These are phyloP conservation scores for Muscina levida DNA, from an alignment of 2,888 invertebrate genomes.

Conservation along the genomic window DNA sequence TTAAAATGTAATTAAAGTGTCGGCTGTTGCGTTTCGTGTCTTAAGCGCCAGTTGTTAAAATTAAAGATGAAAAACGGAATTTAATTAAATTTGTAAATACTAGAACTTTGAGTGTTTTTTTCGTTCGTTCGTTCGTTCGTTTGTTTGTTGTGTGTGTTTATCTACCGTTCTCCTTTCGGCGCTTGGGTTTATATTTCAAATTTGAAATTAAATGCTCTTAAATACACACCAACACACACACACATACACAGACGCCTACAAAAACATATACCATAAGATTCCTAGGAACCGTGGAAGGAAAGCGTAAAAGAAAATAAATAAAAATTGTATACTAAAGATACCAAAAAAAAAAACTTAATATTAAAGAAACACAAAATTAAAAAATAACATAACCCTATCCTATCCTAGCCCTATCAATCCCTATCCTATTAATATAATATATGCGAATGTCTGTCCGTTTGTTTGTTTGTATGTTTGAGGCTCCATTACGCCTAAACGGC, in stretches of 20 bases:
- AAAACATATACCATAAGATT: no score
- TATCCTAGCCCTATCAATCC: no score
- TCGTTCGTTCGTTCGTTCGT: background rate
- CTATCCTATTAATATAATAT: no score
- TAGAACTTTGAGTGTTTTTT: background rate
- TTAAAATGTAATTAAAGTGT: conserved; percentile 34
- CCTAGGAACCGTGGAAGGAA: no score
- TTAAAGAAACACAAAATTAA: no score
- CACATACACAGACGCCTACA: background rate
- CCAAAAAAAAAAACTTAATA: no score
- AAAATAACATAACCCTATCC: no score
- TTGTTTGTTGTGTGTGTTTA: background rate
- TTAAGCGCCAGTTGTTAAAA: background rate
- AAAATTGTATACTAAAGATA: no score
- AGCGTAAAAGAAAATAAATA: no score
- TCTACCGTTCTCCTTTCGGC: background rate
- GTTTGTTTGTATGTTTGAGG: no score
- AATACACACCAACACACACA: conserved; percentile 4
- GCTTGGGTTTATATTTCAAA: background rate
- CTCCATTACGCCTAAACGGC: no score
- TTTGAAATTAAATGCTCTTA: background rate
- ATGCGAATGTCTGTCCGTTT: no score
- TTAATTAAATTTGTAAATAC: conserved; percentile 10
- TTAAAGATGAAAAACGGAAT: conserved; percentile 7
- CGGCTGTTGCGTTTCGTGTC: background rate